These are phyloP conservation scores for Philotrypesis tridentata DNA, from an alignment of 1,140 invertebrate species.

Conservation along the genomic window DNA sequence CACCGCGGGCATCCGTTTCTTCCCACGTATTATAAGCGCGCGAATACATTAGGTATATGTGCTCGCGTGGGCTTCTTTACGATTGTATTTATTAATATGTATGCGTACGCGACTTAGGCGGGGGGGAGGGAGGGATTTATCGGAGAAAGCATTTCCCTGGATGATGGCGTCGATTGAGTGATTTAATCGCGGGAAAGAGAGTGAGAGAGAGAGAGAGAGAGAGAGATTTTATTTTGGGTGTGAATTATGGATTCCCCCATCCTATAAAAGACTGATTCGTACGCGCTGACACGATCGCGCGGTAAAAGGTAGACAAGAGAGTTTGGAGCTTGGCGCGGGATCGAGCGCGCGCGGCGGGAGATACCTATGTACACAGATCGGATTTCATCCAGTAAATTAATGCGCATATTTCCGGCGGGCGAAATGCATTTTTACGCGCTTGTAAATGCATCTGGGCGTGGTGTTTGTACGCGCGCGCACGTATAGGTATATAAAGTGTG, in stretches of 20 bases:
- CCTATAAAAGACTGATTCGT: neutral
- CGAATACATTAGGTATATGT: no score
- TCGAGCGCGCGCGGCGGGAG: no score
- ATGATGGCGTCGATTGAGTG: neutral
- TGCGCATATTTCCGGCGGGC: constrained; percentile 35
- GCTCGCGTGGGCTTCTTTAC: no score
- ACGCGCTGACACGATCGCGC: no score
- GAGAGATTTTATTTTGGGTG: neutral
- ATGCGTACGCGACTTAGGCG: no score
- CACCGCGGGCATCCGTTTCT: no score
- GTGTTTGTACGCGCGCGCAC: no score
- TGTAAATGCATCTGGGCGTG: constrained; percentile 30
- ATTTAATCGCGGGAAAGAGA: neutral
- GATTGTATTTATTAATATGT: constrained; percentile 10
- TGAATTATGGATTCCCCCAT: neutral
- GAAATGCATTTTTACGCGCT: constrained; percentile 42
- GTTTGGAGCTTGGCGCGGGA: neutral
- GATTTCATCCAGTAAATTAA: constrained; percentile 25
- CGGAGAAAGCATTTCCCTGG: neutral
- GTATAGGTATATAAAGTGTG: no score
- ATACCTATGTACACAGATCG: neutral
- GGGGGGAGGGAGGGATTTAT: no score
- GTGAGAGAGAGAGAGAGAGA: no score
- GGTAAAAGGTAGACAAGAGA: neutral
- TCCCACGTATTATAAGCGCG: no score